A percentile compares a stretch with the other conserved stretches of the same genome.
Conservation (phyloP, 2,797 vertebrate genomes). For the Hippoglossus hippoglossus region DNA sequence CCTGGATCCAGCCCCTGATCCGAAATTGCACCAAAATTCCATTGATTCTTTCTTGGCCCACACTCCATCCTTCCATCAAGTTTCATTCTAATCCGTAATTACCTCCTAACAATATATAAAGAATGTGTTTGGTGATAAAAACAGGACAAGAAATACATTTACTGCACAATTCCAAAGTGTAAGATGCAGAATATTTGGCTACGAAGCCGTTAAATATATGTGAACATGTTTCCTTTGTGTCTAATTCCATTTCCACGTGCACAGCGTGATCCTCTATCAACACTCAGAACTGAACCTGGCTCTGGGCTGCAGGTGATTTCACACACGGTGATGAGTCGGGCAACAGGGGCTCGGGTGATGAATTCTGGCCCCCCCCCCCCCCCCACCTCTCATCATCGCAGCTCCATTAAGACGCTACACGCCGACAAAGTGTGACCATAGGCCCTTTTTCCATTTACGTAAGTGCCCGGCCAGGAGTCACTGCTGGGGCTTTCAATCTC, state of each 20-base stretch:
- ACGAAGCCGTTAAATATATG: neutral
- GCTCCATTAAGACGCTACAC: constrained; percentile 53
- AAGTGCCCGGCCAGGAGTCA: constrained; percentile 43
- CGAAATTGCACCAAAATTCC: too few relatives aligned
- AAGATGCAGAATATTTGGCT: neutral
- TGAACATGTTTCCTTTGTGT: neutral
- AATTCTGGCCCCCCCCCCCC: constrained; percentile 6
- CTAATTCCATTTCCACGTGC: neutral
- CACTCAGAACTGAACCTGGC: neutral
- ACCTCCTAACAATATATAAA: too few relatives aligned
- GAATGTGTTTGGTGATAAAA: neutral
- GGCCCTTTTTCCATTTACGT: constrained; percentile 45
- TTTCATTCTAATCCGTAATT: too few relatives aligned
- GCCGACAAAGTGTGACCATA: constrained; percentile 54
- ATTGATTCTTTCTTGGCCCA: too few relatives aligned
- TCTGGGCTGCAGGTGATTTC: constrained; percentile 17
- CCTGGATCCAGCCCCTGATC: too few relatives aligned
- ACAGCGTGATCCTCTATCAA: neutral
- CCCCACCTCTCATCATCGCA: constrained; percentile 33
- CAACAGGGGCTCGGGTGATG: constrained; percentile 13
- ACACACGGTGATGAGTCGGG: constrained; percentile 24
- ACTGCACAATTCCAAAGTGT: neutral
- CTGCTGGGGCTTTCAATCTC: constrained; percentile 57
- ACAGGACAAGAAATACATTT: neutral
- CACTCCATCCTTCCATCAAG: too few relatives aligned